Conservation (phyloP, 2,113 vertebrate genomes). For the Micromys minutus region DNA sequence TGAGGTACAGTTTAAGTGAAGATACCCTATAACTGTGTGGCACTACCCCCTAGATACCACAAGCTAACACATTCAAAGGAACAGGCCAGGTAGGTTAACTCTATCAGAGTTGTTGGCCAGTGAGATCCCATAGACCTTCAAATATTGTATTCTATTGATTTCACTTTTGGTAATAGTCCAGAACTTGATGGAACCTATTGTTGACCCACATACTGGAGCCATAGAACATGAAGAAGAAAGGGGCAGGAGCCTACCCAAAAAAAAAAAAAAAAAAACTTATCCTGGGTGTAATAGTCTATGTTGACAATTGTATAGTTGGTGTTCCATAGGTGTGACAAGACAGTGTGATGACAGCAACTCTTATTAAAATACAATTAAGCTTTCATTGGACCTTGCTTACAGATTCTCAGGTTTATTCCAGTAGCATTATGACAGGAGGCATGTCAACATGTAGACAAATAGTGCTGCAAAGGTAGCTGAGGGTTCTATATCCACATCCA, state of each 20-base stretch:
- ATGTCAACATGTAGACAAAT: not conserved
- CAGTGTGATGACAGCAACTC: not conserved
- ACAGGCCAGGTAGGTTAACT: too few relatives aligned
- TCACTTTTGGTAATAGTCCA: not conserved
- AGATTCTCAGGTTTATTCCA: not conserved
- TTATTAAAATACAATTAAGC: not conserved
- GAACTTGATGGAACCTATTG: not conserved
- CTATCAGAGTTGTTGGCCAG: not conserved
- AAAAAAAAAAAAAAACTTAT: too few relatives aligned
- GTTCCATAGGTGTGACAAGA: not conserved
- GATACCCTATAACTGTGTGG: not conserved
- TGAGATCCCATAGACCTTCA: not conserved
- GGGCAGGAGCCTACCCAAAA: too few relatives aligned
- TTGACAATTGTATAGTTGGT: not conserved
- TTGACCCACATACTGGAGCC: not conserved
- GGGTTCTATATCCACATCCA: not conserved
- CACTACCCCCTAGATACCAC: not conserved
- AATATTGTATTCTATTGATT: not conserved
- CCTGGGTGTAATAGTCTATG: not conserved
- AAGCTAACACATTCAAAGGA: not conserved
- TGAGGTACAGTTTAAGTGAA: not conserved
- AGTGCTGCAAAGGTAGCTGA: not conserved
- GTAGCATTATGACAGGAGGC: not conserved
- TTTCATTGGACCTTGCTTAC: not conserved
- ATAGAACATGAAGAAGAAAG: not conserved